Percentiles rank a stretch among this genome's conserved stretches.
These are phyloP conservation scores for Pteromalus puparum DNA, from an alignment of 1,140 invertebrate genomes.

Conservation along the genomic window DNA sequence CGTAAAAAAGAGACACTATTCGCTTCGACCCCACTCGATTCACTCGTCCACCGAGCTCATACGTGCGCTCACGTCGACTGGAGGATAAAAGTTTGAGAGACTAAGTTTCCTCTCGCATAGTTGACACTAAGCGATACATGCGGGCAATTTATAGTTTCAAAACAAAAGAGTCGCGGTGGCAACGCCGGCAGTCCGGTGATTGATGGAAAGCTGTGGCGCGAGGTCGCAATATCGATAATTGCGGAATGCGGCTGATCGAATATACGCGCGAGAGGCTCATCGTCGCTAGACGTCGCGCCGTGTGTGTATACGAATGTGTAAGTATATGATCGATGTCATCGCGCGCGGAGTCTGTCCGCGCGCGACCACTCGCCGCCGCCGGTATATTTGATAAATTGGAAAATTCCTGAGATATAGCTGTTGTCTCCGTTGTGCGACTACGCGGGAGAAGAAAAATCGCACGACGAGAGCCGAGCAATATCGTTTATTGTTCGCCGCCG, in stretches of 20 bases:
- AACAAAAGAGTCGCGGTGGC: conserved; percentile 15
- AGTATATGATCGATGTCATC: not conserved
- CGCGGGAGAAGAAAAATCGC: too few relatives aligned
- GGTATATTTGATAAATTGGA: not conserved
- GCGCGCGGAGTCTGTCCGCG: too few relatives aligned
- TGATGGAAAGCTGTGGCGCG: conserved; percentile 9
- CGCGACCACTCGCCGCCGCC: too few relatives aligned
- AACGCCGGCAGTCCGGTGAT: not conserved
- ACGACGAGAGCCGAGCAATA: not conserved
- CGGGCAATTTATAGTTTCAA: conserved; percentile 10
- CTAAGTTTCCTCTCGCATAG: not conserved
- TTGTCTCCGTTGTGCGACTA: not conserved
- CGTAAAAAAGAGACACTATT: not conserved
- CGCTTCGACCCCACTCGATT: not conserved
- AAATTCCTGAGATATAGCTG: not conserved
- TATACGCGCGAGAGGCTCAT: not conserved
- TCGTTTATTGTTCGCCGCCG: not conserved
- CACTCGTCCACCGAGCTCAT: not conserved
- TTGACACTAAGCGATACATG: conserved; percentile 19
- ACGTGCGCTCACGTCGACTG: not conserved
- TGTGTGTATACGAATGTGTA: too few relatives aligned
- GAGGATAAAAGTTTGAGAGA: not conserved
- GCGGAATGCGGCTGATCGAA: conserved; percentile 15
- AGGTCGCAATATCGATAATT: conserved; percentile 19
- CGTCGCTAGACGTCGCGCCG: too few relatives aligned